These are phyloP conservation scores for Caloenas nicobarica DNA, from an alignment of 2,113 vertebrate genomes.

Conservation along the genomic window DNA sequence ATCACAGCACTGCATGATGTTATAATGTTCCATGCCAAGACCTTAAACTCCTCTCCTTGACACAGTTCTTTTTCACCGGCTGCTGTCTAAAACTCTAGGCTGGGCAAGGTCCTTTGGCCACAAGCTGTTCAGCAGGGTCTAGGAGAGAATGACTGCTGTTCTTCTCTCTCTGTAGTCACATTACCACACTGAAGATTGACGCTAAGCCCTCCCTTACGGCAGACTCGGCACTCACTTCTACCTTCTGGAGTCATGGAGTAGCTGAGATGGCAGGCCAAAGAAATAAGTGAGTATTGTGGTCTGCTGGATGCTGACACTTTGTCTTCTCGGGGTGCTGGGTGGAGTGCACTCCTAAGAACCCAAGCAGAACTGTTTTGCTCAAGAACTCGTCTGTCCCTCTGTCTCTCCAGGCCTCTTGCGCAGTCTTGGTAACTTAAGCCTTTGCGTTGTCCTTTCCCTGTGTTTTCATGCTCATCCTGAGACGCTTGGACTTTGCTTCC, in stretches of 20 bases:
- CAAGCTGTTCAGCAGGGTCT: neutral
- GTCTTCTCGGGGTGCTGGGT: neutral
- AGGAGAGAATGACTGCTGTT: neutral
- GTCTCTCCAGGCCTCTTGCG: neutral
- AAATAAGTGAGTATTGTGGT: conserved; percentile 87
- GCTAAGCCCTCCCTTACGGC: conserved; percentile 82
- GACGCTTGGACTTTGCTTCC: neutral
- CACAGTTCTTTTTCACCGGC: neutral
- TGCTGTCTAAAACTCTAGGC: neutral
- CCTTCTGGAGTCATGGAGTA: conserved; percentile 89
- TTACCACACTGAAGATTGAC: conserved; percentile 93
- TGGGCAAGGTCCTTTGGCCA: neutral
- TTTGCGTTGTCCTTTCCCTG: neutral
- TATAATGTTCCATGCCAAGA: neutral
- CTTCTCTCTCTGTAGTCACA: conserved; percentile 80
- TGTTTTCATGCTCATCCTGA: neutral
- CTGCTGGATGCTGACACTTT: neutral
- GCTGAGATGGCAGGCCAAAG: conserved; percentile 95
- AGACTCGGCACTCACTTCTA: conserved; percentile 76
- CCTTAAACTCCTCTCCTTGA: neutral
- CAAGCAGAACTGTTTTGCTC: neutral
- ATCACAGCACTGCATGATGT: neutral
- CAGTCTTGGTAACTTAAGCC: neutral
- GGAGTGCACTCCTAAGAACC: neutral
- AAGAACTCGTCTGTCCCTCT: neutral